These are phyloP conservation scores for Tipula lateralis DNA, from an alignment of 2,888 invertebrate species.

Conservation along the genomic window DNA sequence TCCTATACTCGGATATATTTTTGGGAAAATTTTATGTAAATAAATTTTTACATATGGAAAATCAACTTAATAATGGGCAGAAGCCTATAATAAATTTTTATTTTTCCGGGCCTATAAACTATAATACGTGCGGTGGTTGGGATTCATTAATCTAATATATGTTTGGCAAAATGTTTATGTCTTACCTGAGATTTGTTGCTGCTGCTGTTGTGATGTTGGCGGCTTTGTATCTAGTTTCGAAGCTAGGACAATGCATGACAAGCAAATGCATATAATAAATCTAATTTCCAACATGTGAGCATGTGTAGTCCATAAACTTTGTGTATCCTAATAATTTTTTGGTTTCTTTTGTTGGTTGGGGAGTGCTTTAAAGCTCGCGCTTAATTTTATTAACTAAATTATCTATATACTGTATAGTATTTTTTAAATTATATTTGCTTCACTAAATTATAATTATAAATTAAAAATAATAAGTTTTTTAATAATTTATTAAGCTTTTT, in stretches of 20 bases:
- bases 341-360: background rate
- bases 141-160: background rate
- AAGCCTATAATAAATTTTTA: background rate
- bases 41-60: background rate
- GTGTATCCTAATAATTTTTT: background rate
- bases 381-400: background rate
- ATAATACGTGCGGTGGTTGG: background rate
- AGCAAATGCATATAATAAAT: constrained; percentile 29
- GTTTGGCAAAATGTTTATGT: too few species aligned
- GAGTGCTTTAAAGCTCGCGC: background rate
- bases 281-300: constrained; percentile 30
- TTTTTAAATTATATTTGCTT: background rate
- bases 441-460: background rate
- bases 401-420: background rate
- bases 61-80: constrained; percentile 11
- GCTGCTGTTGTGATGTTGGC: background rate
- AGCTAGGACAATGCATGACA: constrained; percentile 29
- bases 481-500: background rate
- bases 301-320: constrained; percentile 28
- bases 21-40: background rate
- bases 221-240: background rate
- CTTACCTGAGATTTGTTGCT: background rate
- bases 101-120: background rate
- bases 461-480: background rate
- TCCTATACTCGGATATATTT: background rate